These are phyloP conservation scores for Hippopotamus amphibius DNA, from an alignment of 2,113 vertebrate species.

Conservation along the genomic window DNA sequence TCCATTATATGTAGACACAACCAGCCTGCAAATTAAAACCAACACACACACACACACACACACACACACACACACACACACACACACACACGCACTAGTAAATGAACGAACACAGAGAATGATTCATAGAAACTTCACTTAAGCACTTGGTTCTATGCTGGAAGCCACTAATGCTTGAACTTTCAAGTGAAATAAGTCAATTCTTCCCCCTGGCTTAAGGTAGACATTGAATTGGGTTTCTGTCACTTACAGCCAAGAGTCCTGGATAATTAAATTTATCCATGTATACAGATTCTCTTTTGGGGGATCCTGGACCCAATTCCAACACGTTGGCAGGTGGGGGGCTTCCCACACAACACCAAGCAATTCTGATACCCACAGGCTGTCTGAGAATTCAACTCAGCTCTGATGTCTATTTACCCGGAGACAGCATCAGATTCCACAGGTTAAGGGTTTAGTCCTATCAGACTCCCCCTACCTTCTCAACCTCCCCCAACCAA, in stretches of 20 bases:
- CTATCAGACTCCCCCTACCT: neutral
- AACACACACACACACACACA: neutral
- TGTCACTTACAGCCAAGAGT: neutral
- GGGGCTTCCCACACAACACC: neutral
- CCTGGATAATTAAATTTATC: constrained; percentile 12
- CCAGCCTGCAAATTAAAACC: neutral
- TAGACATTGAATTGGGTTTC: neutral
- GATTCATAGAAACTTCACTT: neutral
- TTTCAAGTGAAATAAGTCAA: constrained; percentile 40
- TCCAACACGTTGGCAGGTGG: neutral
- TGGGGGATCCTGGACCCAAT: neutral
- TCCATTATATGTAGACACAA: neutral
- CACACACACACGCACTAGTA: neutral
- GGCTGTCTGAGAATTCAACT: neutral
- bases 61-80: too few relatives aligned
- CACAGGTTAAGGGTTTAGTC: neutral
- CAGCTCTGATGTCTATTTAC: neutral
- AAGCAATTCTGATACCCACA: neutral
- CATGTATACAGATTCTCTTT: neutral
- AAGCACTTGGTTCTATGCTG: neutral
- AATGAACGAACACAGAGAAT: neutral
- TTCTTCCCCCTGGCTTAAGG: neutral
- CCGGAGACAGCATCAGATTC: neutral
- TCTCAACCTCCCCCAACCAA: neutral
- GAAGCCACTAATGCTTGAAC: neutral